Percentiles rank a stretch among this genome's conserved stretches.
Conservation (phyloP, 2,888 invertebrate genomes). For the Acleris cristana region DNA sequence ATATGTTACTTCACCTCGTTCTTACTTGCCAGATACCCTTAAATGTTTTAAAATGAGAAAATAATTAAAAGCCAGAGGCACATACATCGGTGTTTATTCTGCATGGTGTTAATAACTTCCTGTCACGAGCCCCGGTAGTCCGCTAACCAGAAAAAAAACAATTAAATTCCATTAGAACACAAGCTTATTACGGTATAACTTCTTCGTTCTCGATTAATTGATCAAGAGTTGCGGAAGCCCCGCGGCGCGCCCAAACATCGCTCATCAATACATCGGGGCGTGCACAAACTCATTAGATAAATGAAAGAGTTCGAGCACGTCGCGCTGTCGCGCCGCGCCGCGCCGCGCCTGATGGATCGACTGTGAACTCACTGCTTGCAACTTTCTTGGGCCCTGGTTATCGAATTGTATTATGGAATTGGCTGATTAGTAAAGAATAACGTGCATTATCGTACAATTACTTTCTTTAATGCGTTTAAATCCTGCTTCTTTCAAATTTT, state of each 20-base stretch:
- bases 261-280: constrained; percentile 39
- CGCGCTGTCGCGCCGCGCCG: constrained; percentile 47
- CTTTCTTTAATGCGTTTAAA: too few relatives aligned
- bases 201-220: constrained; percentile 63
- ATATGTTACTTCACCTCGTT: too few relatives aligned
- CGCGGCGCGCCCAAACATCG: constrained; percentile 55
- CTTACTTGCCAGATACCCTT: too few relatives aligned
- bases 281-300: constrained; percentile 74
- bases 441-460: too few relatives aligned
- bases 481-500: too few relatives aligned
- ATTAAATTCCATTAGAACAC: constrained; percentile 27
- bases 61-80: too few relatives aligned
- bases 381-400: constrained; percentile 13
- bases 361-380: constrained; percentile 31
- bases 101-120: too few relatives aligned
- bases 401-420: constrained; percentile 7
- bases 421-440: not conserved
- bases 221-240: constrained; percentile 65
- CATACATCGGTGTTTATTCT: too few relatives aligned
- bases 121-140: too few relatives aligned
- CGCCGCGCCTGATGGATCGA: constrained; percentile 68
- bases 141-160: not conserved
- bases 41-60: too few relatives aligned
- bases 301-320: constrained; percentile 79
- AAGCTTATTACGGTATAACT: constrained; percentile 39